Conservation (phyloP, 2,113 vertebrate species). For the Corydoras sp. region DNA sequence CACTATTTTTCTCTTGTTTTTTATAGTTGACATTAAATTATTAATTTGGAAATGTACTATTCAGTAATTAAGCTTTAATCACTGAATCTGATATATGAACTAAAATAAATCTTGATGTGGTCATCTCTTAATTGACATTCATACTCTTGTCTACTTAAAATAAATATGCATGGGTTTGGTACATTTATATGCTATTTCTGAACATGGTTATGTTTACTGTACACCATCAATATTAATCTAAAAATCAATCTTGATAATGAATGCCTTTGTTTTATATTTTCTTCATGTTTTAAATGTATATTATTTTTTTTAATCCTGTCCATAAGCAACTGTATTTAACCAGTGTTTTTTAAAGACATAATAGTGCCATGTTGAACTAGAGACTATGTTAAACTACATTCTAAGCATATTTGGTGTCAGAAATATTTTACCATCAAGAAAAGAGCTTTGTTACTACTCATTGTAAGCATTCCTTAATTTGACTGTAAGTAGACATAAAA, state of each 20-base stretch:
- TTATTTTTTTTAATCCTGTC: conserved; percentile 6
- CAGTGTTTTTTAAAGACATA: background rate
- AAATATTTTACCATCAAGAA: conserved; percentile 72
- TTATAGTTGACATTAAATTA: conserved; percentile 9
- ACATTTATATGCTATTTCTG: conserved; percentile 38
- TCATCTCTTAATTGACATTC: conserved; percentile 18
- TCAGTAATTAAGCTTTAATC: conserved; percentile 23
- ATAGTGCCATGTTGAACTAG: conserved; percentile 21
- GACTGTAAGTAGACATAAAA: conserved; percentile 52
- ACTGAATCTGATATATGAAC: conserved; percentile 18
- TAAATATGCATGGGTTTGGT: conserved; percentile 30
- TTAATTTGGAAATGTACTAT: conserved; percentile 16
- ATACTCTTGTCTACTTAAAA: conserved; percentile 22
- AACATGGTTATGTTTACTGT: conserved; percentile 40
- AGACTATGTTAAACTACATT: conserved; percentile 17
- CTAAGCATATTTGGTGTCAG: conserved; percentile 1
- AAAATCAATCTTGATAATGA: conserved; percentile 21
- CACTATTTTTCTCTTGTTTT: conserved; percentile 2
- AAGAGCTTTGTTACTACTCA: conserved; percentile 73
- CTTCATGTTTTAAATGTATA: conserved; percentile 8
- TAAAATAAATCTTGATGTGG: conserved; percentile 2
- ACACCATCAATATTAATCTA: conserved; percentile 16
- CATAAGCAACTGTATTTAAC: conserved; percentile 6
- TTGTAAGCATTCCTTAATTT: conserved; percentile 73
- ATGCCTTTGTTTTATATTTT: conserved; percentile 27